Evolutionary conservation across 2,113 vertebrate species (phyloP).

Genomic region (Xyliphius kryptos): DNA sequence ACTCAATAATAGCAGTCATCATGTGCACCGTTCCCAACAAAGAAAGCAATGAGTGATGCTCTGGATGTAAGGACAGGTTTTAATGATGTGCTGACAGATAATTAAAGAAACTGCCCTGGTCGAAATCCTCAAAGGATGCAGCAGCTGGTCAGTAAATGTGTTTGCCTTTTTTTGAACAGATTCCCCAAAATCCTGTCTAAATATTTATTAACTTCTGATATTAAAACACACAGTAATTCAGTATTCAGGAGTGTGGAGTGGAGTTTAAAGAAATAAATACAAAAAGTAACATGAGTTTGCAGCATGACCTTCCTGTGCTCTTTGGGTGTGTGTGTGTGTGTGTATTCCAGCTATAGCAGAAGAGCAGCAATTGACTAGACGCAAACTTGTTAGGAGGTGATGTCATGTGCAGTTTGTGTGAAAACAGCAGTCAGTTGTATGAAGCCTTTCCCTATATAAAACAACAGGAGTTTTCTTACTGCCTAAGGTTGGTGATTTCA

Average conservation of each 20-base stretch:
- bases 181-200: too few relatives aligned
- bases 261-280: too few relatives aligned
- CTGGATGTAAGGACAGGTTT: constrained; percentile 42
- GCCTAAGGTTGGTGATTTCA: constrained; percentile 36
- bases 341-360: constrained; percentile 23
- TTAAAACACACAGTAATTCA: too few relatives aligned
- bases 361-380: constrained; percentile 56
- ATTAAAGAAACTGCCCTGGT: constrained; percentile 57
- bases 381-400: constrained; percentile 61
- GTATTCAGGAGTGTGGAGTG: too few relatives aligned
- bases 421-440: constrained; percentile 58
- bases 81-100: constrained; percentile 56
- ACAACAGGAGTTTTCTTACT: constrained; percentile 9
- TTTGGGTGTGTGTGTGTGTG: too few relatives aligned
- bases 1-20: constrained; percentile 42
- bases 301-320: not conserved
- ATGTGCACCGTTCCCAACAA: constrained; percentile 48
- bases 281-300: constrained; percentile 6
- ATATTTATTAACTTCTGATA: too few relatives aligned
- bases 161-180: too few relatives aligned
- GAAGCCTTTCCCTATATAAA: constrained; percentile 58
- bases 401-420: constrained; percentile 60
- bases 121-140: constrained; percentile 54
- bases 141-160: constrained; percentile 39
- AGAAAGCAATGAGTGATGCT: constrained; percentile 52